phyloP scores from a whole-genome alignment of 2,113 vertebrate species.

The Bubo scandiacus region DNA sequence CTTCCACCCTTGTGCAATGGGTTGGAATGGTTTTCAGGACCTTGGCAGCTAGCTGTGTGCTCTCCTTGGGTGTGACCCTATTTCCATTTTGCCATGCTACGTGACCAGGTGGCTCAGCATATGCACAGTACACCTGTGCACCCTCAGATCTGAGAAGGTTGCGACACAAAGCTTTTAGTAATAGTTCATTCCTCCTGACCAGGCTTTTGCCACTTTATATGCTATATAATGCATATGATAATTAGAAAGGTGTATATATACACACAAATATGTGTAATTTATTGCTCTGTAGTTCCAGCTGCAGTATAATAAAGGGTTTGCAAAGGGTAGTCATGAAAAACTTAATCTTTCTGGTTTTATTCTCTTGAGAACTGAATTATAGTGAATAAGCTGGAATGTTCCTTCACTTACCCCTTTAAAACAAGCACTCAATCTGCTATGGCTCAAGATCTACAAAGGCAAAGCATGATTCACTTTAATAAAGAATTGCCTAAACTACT shows the following conservation, averaged over 20 bases:
- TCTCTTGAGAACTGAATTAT: background rate
- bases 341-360: slow-evolving; percentile 2
- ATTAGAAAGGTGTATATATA: background rate
- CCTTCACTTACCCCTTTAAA: background rate
- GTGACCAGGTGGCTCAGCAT: slow-evolving; percentile 32
- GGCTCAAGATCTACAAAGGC: background rate
- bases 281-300: slow-evolving; percentile 17
- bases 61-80: slow-evolving; percentile 13
- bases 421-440: background rate
- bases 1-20: slow-evolving; percentile 32
- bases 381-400: background rate
- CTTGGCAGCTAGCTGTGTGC: background rate
- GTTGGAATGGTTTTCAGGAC: slow-evolving; percentile 30
- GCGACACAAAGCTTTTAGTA: slow-evolving; percentile 6
- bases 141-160: slow-evolving; percentile 18
- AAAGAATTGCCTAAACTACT: background rate
- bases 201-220: slow-evolving; percentile 6
- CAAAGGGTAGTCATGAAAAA: slow-evolving; percentile 21
- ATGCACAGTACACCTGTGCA: background rate
- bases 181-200: slow-evolving; percentile 25
- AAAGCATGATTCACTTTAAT: background rate
- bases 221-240: background rate
- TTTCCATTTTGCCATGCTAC: slow-evolving; percentile 35
- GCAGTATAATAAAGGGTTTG: slow-evolving; percentile 12
- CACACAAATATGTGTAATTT: background rate